phyloP scores from a whole-genome alignment of 2,797 vertebrate genomes.

The Microctenopoma steveboyesi region DNA sequence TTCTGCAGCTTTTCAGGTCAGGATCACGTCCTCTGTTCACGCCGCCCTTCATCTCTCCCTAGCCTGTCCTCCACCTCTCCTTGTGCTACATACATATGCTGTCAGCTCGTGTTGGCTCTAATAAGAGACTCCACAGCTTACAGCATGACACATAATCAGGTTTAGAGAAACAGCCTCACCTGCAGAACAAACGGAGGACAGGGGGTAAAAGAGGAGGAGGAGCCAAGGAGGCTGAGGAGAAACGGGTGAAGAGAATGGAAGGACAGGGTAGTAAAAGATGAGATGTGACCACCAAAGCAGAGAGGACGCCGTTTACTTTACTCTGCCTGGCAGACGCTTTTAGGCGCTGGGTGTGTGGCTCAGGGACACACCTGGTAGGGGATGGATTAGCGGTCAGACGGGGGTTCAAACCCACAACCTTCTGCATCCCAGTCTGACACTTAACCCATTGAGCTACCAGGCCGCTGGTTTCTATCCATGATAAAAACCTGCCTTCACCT shows the following conservation, averaged over 20 bases:
- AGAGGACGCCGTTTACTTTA: background rate
- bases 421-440: too few species aligned
- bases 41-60: background rate
- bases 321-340: too few species aligned
- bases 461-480: background rate
- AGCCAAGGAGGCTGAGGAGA: background rate
- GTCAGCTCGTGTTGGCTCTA: conserved; percentile 43
- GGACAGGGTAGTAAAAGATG: background rate
- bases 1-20: conserved; percentile 4
- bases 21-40: background rate
- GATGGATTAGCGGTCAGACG: too few species aligned
- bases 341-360: too few species aligned
- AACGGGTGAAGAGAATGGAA: background rate
- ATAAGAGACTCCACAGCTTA: conserved; percentile 16
- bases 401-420: too few species aligned
- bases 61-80: background rate
- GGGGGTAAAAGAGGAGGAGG: background rate
- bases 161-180: conserved; percentile 25
- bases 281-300: background rate
- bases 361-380: too few species aligned
- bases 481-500: background rate
- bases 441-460: too few species aligned
- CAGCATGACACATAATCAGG: conserved; percentile 46
- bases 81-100: background rate
- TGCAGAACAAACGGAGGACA: background rate